These are phyloP conservation scores for Psilopsiagon aymara DNA, from an alignment of 2,113 vertebrate species.

Conservation along the genomic window DNA sequence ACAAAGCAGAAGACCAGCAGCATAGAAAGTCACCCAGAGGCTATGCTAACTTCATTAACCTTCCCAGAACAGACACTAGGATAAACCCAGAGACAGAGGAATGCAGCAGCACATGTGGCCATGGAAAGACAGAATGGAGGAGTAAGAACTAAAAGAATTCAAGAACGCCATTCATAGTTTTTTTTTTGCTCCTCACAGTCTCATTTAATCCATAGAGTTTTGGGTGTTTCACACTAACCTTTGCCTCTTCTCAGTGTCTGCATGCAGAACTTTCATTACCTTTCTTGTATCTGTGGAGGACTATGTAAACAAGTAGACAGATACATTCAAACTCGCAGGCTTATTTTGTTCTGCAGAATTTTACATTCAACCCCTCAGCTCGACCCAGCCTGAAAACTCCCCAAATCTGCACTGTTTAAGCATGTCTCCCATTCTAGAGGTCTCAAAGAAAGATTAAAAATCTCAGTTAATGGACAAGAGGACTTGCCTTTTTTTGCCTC, in stretches of 20 bases:
- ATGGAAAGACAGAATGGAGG: not conserved
- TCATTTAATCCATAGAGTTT: not conserved
- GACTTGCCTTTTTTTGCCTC: not conserved
- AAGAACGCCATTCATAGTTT: not conserved
- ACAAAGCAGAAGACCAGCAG: not conserved
- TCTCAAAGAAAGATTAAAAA: not conserved
- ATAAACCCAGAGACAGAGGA: not conserved
- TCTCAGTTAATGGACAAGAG: not conserved
- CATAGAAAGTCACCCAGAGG: not conserved
- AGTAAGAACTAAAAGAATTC: not conserved
- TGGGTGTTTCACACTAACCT: not conserved
- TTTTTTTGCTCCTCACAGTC: not conserved
- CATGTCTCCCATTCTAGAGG: not conserved
- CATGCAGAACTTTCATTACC: not conserved
- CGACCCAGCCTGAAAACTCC: not conserved
- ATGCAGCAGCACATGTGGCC: not conserved
- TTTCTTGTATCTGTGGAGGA: not conserved
- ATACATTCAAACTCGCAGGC: not conserved
- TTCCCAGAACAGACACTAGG: not conserved
- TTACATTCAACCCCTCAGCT: not conserved
- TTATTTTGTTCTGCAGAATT: not conserved
- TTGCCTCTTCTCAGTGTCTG: not conserved
- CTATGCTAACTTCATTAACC: not conserved
- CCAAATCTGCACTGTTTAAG: not conserved
- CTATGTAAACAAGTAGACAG: not conserved